Base-by-base conservation (phyloP, 2,797 vertebrate genomes). In the Mus spretus region DNA sequence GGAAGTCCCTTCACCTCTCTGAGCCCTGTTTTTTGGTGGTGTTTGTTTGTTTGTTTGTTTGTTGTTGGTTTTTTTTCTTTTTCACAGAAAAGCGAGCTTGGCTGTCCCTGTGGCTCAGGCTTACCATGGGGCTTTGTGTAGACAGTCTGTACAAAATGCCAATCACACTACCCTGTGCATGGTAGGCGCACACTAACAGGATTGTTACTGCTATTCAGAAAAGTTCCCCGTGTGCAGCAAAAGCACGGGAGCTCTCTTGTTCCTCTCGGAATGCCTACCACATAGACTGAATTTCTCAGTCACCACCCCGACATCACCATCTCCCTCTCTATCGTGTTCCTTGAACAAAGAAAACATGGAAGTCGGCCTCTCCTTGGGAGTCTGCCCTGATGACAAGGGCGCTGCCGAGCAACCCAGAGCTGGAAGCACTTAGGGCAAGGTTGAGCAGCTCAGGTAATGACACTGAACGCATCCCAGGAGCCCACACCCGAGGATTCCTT, bases 291-390 rank as follows among this genome's bases (percentile, higher is more conserved):
- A 53, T 53, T 34, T 79, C 80, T 74, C 24, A 65, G 59, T 4
- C 7, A 91, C 70, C 59, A 55, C 6, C 75, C 75, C 72, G 20
- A 44, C 3, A 13, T n/a, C 47, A 83, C 57, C 79, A 53, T 19
- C 88, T 47, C 81, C 95, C 90, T 82, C 90, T 90, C 92, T 55
- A 24, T 53, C 44, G 72, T 28, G 63, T 82, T 77, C 53, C 80
- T 53, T 37, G 70, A 91, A 95, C 79, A 94, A 83, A 89, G 81
- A 57, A 79, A 86, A 87, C 13, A 59, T 47, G 61, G 89, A 89
- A 88, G 24, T 31, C 61, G 72, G 53, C 59, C 47, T 93, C 57
- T 89, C 63, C 22, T 89, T 78, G 80, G 80, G 90, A 78, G 55
- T 78, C 85, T 37, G 78, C 37, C 65, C 11, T 63, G 59, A 50